Evolutionary conservation across 2,113 vertebrate genomes (phyloP).

Genomic region (Istiophorus platypterus): DNA sequence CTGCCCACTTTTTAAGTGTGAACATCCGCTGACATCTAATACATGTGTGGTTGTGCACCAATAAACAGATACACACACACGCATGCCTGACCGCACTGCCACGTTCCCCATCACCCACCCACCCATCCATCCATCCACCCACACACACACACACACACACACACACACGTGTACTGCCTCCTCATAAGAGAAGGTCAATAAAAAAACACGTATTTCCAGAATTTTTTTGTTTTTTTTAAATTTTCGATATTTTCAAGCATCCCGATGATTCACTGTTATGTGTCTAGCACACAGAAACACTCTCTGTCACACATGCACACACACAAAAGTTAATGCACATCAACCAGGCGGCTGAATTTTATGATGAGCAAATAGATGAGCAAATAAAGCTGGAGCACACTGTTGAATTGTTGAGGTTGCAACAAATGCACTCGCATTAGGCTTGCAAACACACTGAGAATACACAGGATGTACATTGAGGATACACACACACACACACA

Average conservation of each 20-base stretch:
- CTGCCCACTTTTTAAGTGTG: constrained; percentile 32
- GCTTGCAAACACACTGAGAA: constrained; percentile 38
- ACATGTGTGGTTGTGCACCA: constrained; percentile 39
- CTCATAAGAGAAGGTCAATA: neutral
- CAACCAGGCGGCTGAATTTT: constrained; percentile 30
- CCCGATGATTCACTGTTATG: neutral
- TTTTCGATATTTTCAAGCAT: constrained; percentile 7
- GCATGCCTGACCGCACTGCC: constrained; percentile 1
- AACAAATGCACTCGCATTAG: constrained; percentile 32
- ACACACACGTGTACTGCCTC: neutral
- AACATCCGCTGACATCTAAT: constrained; percentile 50
- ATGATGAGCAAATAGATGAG: constrained; percentile 61
- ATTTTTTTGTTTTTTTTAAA: too few species aligned
- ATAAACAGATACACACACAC: constrained; percentile 52
- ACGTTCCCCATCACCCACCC: constrained; percentile 1
- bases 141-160: constrained; percentile 1
- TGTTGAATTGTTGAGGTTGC: constrained; percentile 22
- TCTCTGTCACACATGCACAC: neutral
- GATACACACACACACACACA: constrained; percentile 37
- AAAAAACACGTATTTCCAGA: neutral
- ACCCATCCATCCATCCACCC: constrained; percentile 25
- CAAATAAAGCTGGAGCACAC: constrained; percentile 50
- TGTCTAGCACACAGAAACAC: neutral
- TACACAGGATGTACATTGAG: constrained; percentile 48
- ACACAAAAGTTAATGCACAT: constrained; percentile 1